Conservation (phyloP, 2,888 invertebrate species). For the Aphidoletes aphidimyza region DNA sequence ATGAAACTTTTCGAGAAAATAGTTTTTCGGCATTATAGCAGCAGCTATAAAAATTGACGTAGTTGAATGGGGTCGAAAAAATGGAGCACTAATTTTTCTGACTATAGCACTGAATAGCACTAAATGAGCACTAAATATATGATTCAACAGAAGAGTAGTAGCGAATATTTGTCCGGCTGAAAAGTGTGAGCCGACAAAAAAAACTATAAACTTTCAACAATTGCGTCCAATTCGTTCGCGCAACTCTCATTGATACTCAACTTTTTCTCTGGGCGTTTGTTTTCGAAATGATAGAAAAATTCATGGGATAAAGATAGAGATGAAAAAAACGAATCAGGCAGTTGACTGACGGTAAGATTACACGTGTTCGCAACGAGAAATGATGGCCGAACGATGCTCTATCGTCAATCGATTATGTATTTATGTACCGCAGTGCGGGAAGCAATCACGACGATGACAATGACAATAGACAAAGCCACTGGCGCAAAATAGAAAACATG, state of each 20-base stretch:
- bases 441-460: slow-evolving; percentile 22
- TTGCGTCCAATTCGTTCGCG: neutral
- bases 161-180: too few relatives aligned
- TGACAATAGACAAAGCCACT: slow-evolving; percentile 1
- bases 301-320: neutral
- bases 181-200: too few relatives aligned
- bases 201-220: slow-evolving; percentile 25
- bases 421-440: neutral
- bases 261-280: neutral
- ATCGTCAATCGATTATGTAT: slow-evolving; percentile 47
- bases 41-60: too few relatives aligned
- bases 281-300: neutral
- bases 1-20: too few relatives aligned
- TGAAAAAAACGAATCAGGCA: neutral
- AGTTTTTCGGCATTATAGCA: too few relatives aligned
- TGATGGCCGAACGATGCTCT: slow-evolving; percentile 10
- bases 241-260: slow-evolving; percentile 2
- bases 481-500: slow-evolving; percentile 34
- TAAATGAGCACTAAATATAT: too few relatives aligned
- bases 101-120: too few relatives aligned
- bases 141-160: too few relatives aligned
- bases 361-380: neutral
- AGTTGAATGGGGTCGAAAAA: too few relatives aligned
- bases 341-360: neutral
- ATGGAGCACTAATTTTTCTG: too few relatives aligned